A percentile compares a stretch with the other conserved stretches of the same genome.
Conservation (phyloP, 2,797 vertebrate species). For the Lophius americanus region DNA sequence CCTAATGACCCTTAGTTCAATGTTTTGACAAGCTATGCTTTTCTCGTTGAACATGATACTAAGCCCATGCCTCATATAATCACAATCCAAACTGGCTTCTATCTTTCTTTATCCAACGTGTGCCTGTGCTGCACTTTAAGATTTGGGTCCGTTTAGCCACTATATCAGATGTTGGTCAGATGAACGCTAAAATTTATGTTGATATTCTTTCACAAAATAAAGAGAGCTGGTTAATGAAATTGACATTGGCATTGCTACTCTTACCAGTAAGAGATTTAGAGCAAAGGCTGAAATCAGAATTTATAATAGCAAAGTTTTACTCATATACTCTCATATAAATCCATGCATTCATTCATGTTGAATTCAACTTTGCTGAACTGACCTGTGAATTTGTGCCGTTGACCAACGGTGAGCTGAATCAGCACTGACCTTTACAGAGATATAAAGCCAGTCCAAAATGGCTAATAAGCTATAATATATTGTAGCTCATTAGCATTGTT, state of each 20-base stretch:
- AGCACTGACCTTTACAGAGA: not conserved
- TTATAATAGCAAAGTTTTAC: not conserved
- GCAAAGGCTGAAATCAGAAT: not conserved
- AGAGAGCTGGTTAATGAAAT: constrained; percentile 1
- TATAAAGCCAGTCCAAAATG: not conserved
- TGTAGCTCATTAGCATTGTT: not conserved
- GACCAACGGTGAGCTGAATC: not conserved
- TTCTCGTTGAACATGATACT: constrained; percentile 24
- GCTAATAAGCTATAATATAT: too few relatives aligned
- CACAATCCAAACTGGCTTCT: constrained; percentile 47
- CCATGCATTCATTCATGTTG: not conserved
- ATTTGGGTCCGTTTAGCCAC: constrained; percentile 72
- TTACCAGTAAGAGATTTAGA: not conserved
- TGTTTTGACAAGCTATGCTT: not conserved
- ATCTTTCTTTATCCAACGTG: constrained; percentile 37
- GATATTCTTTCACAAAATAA: constrained; percentile 23
- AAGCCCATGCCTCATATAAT: constrained; percentile 35
- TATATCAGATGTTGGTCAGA: constrained; percentile 67
- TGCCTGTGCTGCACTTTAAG: constrained; percentile 50
- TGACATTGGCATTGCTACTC: not conserved
- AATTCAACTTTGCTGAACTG: not conserved
- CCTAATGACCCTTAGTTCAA: not conserved
- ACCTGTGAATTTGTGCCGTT: not conserved
- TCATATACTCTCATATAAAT: not conserved
- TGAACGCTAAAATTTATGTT: constrained; percentile 10